Base-by-base conservation (phyloP, 2,888 invertebrate genomes). In the Steinernema scapterisci region DNA sequence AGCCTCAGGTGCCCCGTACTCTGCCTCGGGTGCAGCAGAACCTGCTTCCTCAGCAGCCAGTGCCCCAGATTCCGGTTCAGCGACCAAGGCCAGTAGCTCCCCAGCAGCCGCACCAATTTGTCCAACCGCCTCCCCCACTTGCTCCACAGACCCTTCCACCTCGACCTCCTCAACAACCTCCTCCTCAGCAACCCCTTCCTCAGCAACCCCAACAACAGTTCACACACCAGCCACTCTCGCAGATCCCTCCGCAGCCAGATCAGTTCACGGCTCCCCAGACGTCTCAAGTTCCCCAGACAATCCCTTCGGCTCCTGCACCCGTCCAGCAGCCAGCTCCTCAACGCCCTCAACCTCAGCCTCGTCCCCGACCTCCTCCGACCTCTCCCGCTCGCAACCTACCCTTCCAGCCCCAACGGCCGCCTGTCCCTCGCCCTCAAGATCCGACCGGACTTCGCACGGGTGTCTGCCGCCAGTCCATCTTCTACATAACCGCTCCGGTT, bases 371-470 rank as follows among this genome's bases (percentile, higher is more conserved):
- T 13, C 76, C 54, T n/a, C 77, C 75, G 19, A 63, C 63, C 1
- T 31, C 63, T 63, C 63, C 63, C 31, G 7, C 63, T 13, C 63
- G 63, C 38, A 70, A 48, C 43, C 21, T 52, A 1, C 76, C 21
- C 52, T 72, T 72, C 11, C 54, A 52, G 0, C 77, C 71, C 21
- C 76, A 13, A 25, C 75, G 52, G 19, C 77, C 75, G 19, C 52
- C 31, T 9, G 23, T n/a, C 19, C 73, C 63, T 48, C 46, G 63
- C 9, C 73, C 77, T 5, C 27, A 81, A 27, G 70, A 80, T 21
- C 73, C 70, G 16, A 76, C 72, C 19, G 71, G 75, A 71, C 72
- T 81, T 23, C 75, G 81, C 43, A 79, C 73, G 21, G 81, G 79
- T 5, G 73, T 54, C 70, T 45, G 43, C n/a, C 56, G 52, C 19